Base-by-base conservation (phyloP, 2,113 vertebrate genomes). In the Porphyrio hochstetteri region DNA sequence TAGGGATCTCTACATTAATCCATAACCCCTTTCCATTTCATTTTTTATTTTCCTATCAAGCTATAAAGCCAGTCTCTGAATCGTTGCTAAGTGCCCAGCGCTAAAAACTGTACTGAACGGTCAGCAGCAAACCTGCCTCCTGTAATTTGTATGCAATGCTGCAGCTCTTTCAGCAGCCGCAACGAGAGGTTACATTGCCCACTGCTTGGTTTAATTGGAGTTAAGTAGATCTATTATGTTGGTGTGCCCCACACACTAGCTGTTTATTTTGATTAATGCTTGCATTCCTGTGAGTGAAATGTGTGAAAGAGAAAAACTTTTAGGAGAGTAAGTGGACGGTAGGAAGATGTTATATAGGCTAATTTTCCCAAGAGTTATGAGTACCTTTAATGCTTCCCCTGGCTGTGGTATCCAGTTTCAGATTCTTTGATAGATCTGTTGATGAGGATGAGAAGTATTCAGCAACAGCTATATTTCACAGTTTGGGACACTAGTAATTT, bases 201-300 rank as follows among this genome's bases (percentile, higher is more conserved):
- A 96, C 88, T 90, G 96, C 88, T 96, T 85, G 80, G 79, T 90
- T 97, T 97, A 97, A 97, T 97, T 97, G 95, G 85, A 96, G 96
- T 96, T 97, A 97, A 97, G 76, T 96, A 96, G 88, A 88, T 79
- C 96, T 88, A 92, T 97, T 97, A 94, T 87, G 88, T 80, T 3
- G 0, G 28, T 59, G 82, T 71, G 81, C 93, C 94, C 92, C 65
- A 35, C 86, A 94, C 88, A 90, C 74, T 85, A 75, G 63, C 93
- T 96, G 94, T 92, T 96, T 96, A 94, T 92, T 97, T 95, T 97
- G 97, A 97, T 97, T 97, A 97, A 97, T 97, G 89, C n/a, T 24
- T 80, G 68, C 69, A 65, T 59, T 59, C 40, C 6, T 29, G 18
- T 23, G 79, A 95, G 40, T 68, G 63, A 95, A 93, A 74, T 2